A percentile compares a stretch with the other conserved stretches of the same genome.
Evolutionary conservation across 2,888 invertebrate genomes (phyloP).

Genomic region (Amitus sp.): DNA sequence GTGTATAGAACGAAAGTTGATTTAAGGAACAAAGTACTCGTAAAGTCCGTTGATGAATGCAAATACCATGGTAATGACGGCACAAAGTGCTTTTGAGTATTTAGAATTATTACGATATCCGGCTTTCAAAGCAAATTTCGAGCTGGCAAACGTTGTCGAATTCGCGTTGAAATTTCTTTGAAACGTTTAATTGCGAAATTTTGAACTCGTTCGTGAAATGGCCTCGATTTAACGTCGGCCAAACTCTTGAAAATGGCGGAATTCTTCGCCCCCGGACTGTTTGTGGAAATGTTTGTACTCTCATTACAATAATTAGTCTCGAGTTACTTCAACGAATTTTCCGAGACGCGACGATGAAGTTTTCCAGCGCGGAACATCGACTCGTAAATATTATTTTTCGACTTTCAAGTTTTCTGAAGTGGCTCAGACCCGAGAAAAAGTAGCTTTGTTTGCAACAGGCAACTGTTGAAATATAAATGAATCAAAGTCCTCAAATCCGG

Average conservation of each 20-base stretch:
- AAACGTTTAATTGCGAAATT: background rate
- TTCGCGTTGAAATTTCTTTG: background rate
- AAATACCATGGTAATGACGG: background rate
- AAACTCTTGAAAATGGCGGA: background rate
- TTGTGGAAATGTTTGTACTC: conserved; percentile 10
- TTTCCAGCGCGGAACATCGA: background rate
- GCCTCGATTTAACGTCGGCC: too few relatives aligned
- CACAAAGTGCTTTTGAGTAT: background rate
- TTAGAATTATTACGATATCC: conserved; percentile 1
- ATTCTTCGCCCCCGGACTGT: conserved; percentile 2
- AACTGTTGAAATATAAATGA: conserved; percentile 21
- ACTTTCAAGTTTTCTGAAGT: conserved; percentile 28
- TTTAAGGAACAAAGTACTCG: background rate
- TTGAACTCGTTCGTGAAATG: background rate
- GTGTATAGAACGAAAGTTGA: conserved; percentile 3
- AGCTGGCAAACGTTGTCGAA: background rate
- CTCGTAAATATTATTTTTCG: conserved; percentile 27
- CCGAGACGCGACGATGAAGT: conserved; percentile 1
- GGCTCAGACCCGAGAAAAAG: conserved; percentile 11
- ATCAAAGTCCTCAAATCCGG: too few relatives aligned
- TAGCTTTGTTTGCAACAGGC: conserved; percentile 27
- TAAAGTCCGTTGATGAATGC: conserved; percentile 4
- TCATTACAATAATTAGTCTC: conserved; percentile 13
- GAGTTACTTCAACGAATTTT: conserved; percentile 1
- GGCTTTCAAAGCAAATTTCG: background rate